phyloP scores from a whole-genome alignment of 2,113 vertebrate species.

The Corythaeola cristata region DNA sequence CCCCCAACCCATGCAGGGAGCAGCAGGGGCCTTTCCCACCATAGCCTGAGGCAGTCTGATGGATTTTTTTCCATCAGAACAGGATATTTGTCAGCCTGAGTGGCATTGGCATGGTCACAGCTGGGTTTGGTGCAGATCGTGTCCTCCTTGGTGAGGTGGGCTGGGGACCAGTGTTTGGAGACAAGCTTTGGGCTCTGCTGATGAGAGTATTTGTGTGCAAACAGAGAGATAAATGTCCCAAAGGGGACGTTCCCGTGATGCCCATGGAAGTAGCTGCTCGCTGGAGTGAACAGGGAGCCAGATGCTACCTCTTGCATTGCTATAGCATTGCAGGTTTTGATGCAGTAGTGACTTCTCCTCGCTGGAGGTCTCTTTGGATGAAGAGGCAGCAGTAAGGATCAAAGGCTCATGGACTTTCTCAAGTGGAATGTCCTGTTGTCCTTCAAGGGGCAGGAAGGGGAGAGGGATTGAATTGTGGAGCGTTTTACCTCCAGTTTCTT shows the following conservation, averaged over 20 bases:
- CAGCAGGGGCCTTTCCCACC: neutral
- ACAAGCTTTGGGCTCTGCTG: neutral
- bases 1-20: neutral
- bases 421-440: neutral
- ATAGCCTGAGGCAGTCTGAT: neutral
- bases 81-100: neutral
- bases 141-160: neutral
- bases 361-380: neutral
- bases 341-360: neutral
- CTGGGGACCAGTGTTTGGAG: neutral
- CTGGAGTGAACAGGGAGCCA: neutral
- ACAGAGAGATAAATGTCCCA: neutral
- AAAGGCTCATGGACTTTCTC: neutral
- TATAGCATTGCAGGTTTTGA: neutral
- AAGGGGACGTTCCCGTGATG: accelerated
- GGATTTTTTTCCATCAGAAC: neutral
- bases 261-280: neutral
- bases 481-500: neutral
- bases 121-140: accelerated
- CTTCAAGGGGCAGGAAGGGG: neutral
- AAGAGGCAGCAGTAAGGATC: neutral
- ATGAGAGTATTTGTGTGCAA: neutral
- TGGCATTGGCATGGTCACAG: neutral
- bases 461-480: neutral
- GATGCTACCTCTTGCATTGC: neutral